These are phyloP conservation scores for Microdon myrmicae DNA, from an alignment of 2,888 invertebrate genomes.

Conservation along the genomic window DNA sequence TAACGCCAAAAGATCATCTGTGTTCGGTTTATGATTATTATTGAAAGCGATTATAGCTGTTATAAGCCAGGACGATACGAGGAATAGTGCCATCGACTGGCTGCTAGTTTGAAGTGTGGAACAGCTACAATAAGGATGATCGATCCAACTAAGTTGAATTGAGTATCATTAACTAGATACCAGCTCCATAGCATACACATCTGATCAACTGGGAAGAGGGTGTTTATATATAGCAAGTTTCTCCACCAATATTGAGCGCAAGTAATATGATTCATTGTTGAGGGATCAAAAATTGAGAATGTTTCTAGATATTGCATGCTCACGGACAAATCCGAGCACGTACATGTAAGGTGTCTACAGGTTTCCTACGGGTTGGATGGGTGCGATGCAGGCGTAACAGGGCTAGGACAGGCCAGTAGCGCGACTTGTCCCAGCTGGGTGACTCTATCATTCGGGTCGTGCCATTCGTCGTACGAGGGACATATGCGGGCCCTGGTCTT, in stretches of 20 bases:
- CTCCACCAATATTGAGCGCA: conserved; percentile 91
- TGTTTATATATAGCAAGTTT: conserved; percentile 86
- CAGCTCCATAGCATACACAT: conserved; percentile 95
- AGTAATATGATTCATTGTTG: conserved; percentile 81
- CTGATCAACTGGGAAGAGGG: conserved; percentile 83
- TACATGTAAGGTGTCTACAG: conserved; percentile 86
- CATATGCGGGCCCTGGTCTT: too few relatives aligned
- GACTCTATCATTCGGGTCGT: too few relatives aligned
- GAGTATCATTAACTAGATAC: conserved; percentile 88
- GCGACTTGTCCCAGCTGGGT: too few relatives aligned
- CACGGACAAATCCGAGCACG: conserved; percentile 83
- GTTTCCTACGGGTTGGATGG: too few relatives aligned
- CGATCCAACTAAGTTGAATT: conserved; percentile 85
- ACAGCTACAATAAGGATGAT: conserved; percentile 83
- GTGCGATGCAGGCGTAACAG: too few relatives aligned
- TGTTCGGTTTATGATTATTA: conserved; percentile 81
- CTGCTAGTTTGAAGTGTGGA: conserved; percentile 81
- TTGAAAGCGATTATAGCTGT: conserved; percentile 83
- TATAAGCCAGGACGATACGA: conserved; percentile 81
- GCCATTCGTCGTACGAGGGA: too few relatives aligned
- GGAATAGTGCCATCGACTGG: conserved; percentile 73
- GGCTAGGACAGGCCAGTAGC: too few relatives aligned
- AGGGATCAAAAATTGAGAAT: conserved; percentile 86
- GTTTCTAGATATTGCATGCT: conserved; percentile 87
- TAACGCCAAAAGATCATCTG: conserved; percentile 83